phyloP scores from a whole-genome alignment of 2,113 vertebrate genomes.

The Megaptera novaeangliae region DNA sequence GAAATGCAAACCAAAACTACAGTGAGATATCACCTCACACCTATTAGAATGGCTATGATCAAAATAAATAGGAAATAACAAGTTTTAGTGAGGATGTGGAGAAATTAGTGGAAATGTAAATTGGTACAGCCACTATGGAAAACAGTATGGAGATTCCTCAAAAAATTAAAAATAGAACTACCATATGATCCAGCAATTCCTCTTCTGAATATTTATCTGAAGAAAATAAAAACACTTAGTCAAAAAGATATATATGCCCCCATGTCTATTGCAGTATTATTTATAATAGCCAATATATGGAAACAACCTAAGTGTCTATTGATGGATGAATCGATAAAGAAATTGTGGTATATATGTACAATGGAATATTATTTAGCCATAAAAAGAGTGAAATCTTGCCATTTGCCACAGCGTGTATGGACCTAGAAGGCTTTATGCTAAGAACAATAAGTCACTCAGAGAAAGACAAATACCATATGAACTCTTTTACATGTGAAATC shows the following conservation, averaged over 20 bases:
- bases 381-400: neutral
- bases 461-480: neutral
- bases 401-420: neutral
- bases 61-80: neutral
- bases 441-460: neutral
- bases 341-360: neutral
- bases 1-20: neutral
- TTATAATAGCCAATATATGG: neutral
- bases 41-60: neutral
- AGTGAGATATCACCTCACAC: neutral
- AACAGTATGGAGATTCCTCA: neutral
- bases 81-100: neutral
- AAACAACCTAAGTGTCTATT: neutral
- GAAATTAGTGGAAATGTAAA: neutral
- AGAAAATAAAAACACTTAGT: neutral
- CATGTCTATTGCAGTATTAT: neutral
- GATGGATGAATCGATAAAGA: neutral
- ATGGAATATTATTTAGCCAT: neutral
- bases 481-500: neutral
- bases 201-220: neutral
- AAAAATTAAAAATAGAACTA: neutral
- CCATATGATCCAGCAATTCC: neutral
- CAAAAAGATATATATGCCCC: neutral
- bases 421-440: neutral
- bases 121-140: neutral